Percentiles rank a stretch among this genome's conserved stretches.
Evolutionary conservation across 2,113 vertebrate species (phyloP).

Genomic region (Odobenus rosmarus): DNA sequence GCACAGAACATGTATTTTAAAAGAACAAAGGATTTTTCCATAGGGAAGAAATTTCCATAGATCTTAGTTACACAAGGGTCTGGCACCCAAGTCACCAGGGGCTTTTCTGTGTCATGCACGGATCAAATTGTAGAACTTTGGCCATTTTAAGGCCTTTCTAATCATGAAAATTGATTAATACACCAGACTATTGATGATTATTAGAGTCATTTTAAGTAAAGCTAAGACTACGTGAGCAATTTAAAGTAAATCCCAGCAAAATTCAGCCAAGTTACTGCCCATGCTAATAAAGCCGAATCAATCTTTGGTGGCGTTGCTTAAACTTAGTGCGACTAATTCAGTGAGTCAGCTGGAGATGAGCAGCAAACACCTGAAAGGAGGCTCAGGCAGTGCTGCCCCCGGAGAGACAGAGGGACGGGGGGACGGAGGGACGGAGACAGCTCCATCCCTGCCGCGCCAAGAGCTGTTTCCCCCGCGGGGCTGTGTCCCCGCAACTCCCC

Average conservation of each 20-base stretch:
- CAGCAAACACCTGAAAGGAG: rapidly evolving
- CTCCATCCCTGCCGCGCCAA: rapidly evolving
- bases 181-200: too few relatives aligned
- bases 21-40: not conserved
- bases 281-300: too few relatives aligned
- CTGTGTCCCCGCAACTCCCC: not conserved
- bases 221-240: not conserved
- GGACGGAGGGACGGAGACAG: rapidly evolving
- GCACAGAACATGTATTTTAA: not conserved
- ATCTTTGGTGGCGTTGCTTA: rapidly evolving
- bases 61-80: rapidly evolving
- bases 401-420: rapidly evolving
- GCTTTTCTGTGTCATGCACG: not conserved
- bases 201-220: not conserved
- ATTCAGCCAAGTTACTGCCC: rapidly evolving
- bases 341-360: rapidly evolving
- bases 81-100: rapidly evolving
- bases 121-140: rapidly evolving
- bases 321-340: not conserved
- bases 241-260: not conserved
- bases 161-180: not conserved
- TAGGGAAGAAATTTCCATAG: not conserved
- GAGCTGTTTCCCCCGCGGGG: rapidly evolving
- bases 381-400: rapidly evolving
- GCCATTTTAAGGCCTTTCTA: not conserved